A percentile compares a stretch with the other conserved stretches of the same genome.
phyloP scores from a whole-genome alignment of 2,113 vertebrate species.

The Oceanodroma tethys region DNA sequence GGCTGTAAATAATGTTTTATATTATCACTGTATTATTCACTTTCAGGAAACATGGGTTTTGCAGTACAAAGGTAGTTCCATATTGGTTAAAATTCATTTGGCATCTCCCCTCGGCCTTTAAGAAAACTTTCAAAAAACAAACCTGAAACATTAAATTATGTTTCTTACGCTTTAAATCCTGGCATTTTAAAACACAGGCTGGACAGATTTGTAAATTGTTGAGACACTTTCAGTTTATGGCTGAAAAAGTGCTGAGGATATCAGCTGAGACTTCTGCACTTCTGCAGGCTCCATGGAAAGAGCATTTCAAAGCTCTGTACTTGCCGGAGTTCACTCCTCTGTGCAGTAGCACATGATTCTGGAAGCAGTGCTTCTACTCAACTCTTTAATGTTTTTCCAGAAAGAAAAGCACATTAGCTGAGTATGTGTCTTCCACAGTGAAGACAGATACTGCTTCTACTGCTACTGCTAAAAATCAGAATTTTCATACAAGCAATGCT shows the following conservation, averaged over 20 bases:
- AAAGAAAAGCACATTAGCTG: background rate
- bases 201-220: background rate
- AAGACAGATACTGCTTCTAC: no score
- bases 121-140: background rate
- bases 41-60: background rate
- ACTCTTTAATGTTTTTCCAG: background rate
- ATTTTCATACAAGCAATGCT: background rate
- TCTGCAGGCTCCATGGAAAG: background rate
- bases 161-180: background rate
- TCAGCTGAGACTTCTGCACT: background rate
- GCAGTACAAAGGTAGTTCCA: background rate
- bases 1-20: background rate
- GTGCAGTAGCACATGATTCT: background rate
- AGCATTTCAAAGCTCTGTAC: background rate
- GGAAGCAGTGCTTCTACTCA: background rate
- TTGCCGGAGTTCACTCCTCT: background rate
- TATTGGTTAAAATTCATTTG: background rate
- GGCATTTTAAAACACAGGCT: background rate
- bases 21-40: background rate
- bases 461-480: background rate
- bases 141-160: background rate
- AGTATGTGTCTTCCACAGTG: background rate
- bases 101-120: background rate
- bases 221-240: background rate
- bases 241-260: background rate